Evolutionary conservation across 2,113 vertebrate species (phyloP).

Genomic region (Pontoporia blainvillei): DNA sequence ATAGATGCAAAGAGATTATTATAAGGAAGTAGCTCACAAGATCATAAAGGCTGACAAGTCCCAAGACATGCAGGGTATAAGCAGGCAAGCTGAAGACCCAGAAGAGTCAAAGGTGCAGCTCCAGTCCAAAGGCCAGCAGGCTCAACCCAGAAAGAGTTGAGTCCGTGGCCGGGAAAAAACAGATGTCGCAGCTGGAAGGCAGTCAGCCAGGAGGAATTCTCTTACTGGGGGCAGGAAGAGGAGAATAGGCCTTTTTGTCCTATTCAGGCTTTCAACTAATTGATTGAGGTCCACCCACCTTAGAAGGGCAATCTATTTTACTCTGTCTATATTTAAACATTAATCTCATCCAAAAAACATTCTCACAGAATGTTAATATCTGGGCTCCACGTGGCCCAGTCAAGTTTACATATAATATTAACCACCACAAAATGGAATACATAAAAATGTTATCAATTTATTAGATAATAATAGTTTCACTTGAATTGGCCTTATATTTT

Average conservation of each 20-base stretch:
- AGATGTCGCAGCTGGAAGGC: neutral
- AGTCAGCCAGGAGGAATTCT: neutral
- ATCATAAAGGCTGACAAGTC: neutral
- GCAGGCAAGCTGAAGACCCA: neutral
- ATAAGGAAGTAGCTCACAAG: neutral
- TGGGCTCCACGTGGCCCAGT: neutral
- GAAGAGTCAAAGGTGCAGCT: neutral
- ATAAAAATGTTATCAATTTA: conserved; percentile 1
- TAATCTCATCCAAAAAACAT: neutral
- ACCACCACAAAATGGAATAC: neutral
- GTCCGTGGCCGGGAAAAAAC: neutral
- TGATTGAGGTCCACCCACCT: neutral
- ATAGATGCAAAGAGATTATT: neutral
- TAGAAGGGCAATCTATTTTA: neutral
- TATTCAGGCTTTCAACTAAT: neutral
- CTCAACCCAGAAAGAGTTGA: neutral
- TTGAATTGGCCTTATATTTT: neutral
- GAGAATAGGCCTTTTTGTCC: neutral
- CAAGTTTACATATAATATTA: neutral
- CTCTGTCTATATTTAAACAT: neutral
- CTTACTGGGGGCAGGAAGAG: neutral
- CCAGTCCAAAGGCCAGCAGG: neutral
- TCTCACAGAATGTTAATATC: neutral
- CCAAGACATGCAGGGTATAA: neutral
- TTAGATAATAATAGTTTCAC: neutral